Percentiles rank a stretch among this genome's conserved stretches.
Evolutionary conservation across 2,113 vertebrate genomes (phyloP).

Genomic region (Callospermophilus lateralis): DNA sequence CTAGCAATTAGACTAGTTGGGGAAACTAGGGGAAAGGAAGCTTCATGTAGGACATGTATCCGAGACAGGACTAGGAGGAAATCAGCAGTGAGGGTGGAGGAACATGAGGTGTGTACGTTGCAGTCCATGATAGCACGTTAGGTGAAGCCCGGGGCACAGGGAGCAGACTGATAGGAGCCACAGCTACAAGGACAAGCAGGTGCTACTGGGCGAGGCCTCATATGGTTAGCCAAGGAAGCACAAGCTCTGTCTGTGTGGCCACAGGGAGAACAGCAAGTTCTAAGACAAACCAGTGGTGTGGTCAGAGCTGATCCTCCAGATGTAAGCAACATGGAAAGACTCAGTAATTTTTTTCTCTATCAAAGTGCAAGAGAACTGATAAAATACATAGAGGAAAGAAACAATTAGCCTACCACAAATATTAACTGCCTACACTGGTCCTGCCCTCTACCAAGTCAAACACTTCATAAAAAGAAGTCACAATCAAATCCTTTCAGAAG

Average conservation of each 20-base stretch:
- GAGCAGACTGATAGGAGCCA: background rate
- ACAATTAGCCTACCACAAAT: background rate
- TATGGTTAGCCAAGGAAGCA: background rate
- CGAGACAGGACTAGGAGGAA: background rate
- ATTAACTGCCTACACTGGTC: background rate
- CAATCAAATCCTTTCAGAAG: background rate
- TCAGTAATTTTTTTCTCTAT: background rate
- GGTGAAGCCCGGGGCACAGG: background rate
- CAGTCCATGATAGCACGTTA: accelerated
- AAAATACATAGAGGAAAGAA: background rate
- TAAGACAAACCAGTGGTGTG: background rate
- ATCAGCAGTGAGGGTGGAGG: background rate
- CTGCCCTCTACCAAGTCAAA: background rate
- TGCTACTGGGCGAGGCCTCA: too few relatives aligned
- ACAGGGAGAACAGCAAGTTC: background rate
- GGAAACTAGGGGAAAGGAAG: background rate
- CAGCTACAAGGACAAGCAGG: background rate
- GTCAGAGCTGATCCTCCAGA: background rate
- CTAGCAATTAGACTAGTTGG: background rate
- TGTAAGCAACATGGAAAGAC: background rate
- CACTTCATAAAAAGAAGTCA: background rate
- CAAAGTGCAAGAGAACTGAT: background rate
- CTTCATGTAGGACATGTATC: background rate
- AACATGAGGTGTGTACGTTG: too few relatives aligned
- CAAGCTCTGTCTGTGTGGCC: background rate